Conservation (phyloP, 2,113 vertebrate species). For the Phylloscopus trochiloides region DNA sequence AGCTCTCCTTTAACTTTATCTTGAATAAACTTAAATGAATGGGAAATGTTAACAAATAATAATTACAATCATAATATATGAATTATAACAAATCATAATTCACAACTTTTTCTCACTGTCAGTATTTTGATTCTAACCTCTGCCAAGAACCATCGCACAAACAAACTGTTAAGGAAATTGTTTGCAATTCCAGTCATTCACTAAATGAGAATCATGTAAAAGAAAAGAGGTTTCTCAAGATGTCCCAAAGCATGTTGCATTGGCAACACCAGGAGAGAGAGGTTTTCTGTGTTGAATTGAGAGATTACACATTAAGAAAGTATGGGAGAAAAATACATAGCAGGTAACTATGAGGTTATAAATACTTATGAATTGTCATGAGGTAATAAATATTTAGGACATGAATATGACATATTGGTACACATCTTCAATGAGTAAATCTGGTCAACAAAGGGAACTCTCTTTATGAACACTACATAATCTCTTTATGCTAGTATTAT, state of each 20-base stretch:
- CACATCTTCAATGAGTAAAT: neutral
- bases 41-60: neutral
- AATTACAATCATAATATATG: neutral
- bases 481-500: neutral
- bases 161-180: neutral
- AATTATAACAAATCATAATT: neutral
- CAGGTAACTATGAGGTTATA: neutral
- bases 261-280: neutral
- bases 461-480: neutral
- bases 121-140: neutral
- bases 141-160: neutral
- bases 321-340: neutral
- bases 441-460: neutral
- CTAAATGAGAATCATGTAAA: neutral
- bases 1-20: neutral
- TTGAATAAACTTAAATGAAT: neutral
- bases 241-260: neutral
- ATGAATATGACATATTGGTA: neutral
- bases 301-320: neutral
- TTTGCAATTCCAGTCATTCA: neutral
- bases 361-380: neutral
- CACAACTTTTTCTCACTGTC: neutral
- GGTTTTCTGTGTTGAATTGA: neutral
- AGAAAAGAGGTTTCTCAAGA: neutral
- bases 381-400: neutral